Evolutionary conservation across 2,797 vertebrate genomes (phyloP).

Genomic region (Linurgus olivaceus): DNA sequence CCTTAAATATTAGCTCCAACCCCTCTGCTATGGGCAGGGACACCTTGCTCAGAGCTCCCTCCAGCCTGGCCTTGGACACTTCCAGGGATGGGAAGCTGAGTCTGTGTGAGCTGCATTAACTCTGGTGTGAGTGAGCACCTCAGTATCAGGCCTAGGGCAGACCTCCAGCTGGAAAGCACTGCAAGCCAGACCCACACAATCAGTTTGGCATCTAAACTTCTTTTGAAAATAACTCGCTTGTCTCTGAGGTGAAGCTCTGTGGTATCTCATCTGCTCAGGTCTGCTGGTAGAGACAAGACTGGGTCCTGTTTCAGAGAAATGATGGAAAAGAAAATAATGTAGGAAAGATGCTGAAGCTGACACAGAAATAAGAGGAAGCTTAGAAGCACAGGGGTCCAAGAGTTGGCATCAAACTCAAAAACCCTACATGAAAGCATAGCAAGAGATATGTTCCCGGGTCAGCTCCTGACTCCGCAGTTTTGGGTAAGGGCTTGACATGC

Average conservation of each 20-base stretch:
- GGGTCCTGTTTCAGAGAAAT: background rate
- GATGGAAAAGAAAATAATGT: background rate
- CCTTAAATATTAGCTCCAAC: background rate
- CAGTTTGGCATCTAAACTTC: background rate
- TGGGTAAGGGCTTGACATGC: background rate
- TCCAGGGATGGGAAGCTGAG: background rate
- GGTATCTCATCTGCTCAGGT: background rate
- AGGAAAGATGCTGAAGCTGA: background rate
- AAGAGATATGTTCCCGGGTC: background rate
- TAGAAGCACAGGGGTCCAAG: background rate
- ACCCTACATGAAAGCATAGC: rapidly evolving
- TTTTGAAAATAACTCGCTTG: background rate
- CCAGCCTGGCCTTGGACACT: background rate
- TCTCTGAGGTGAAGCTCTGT: background rate
- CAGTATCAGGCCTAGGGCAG: background rate
- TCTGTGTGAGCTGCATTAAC: background rate
- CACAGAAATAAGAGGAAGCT: background rate
- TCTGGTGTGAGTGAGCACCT: background rate
- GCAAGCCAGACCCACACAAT: background rate
- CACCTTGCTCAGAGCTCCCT: background rate
- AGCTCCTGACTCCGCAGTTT: background rate
- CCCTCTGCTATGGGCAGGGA: background rate
- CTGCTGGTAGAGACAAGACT: background rate
- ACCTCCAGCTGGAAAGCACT: background rate
- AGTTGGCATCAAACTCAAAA: background rate